Percentiles rank a stretch among this genome's conserved stretches.
Evolutionary conservation across 2,888 invertebrate species (phyloP).

Genomic region (Polymixis flavicincta): DNA sequence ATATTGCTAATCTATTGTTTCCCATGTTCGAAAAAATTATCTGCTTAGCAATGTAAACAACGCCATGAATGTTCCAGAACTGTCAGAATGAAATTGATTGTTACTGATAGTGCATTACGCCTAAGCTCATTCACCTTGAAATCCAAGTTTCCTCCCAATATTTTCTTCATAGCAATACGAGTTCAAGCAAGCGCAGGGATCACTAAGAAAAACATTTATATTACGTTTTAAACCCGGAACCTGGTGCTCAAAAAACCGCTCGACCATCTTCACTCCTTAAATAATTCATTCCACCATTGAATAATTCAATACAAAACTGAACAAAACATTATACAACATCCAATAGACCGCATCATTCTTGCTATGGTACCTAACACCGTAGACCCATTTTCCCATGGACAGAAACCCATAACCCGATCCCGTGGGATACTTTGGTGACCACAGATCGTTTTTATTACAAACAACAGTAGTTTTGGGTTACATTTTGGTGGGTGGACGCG

Average conservation of each 20-base stretch:
- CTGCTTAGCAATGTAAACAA: too few species aligned
- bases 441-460: constrained; percentile 63
- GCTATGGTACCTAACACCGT: constrained; percentile 46
- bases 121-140: too few species aligned
- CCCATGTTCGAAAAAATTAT: too few species aligned
- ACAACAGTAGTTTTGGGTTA: constrained; percentile 64
- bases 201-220: background rate
- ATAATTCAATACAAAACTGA: constrained; percentile 41
- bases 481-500: constrained; percentile 39
- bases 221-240: background rate
- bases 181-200: background rate
- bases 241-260: background rate
- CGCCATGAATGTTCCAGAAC: too few species aligned
- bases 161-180: background rate
- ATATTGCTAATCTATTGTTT: too few species aligned
- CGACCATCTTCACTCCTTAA: background rate
- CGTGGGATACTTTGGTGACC: constrained; percentile 68
- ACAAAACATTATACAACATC: constrained; percentile 30
- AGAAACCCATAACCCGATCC: constrained; percentile 63
- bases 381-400: constrained; percentile 59
- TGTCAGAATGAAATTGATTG: too few species aligned
- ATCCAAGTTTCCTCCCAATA: background rate
- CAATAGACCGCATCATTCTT: constrained; percentile 43
- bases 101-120: too few species aligned
- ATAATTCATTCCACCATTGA: constrained; percentile 46